Conservation (phyloP, 2,797 vertebrate genomes). For the Microhierax caerulescens region DNA sequence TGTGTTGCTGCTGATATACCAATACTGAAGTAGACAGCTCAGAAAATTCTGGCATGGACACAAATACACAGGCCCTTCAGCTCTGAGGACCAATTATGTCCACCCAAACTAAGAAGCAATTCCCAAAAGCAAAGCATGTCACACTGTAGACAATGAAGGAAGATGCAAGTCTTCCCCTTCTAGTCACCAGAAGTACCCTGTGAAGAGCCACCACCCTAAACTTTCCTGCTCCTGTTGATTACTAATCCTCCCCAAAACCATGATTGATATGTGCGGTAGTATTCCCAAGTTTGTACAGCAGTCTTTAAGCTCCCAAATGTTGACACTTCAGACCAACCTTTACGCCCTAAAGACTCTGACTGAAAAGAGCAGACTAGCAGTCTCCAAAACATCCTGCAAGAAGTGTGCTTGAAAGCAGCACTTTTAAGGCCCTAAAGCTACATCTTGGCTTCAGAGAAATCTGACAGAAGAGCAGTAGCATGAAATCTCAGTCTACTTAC, state of each 20-base stretch:
- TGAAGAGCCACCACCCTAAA: rapidly evolving
- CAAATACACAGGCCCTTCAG: neutral
- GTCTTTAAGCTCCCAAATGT: neutral
- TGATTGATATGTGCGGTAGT: rapidly evolving
- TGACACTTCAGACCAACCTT: neutral
- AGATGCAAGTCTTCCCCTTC: neutral
- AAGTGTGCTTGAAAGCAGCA: rapidly evolving
- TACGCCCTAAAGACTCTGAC: neutral
- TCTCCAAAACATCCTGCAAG: neutral
- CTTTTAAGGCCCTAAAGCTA: neutral
- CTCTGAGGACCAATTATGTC: neutral
- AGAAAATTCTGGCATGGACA: neutral
- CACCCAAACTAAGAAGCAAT: neutral
- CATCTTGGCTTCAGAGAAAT: neutral
- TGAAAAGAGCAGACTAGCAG: neutral
- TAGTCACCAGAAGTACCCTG: neutral
- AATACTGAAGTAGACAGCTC: neutral
- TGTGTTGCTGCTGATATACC: rapidly evolving
- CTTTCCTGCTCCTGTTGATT: neutral
- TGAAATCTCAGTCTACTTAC: neutral
- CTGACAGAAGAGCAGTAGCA: rapidly evolving
- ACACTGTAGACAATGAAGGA: neutral
- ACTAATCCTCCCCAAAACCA: neutral
- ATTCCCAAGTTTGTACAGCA: neutral
- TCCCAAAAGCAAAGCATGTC: neutral